Conservation (phyloP, 53 echinoderm and acorn worm species). For the Echinometra lucunter region DNA sequence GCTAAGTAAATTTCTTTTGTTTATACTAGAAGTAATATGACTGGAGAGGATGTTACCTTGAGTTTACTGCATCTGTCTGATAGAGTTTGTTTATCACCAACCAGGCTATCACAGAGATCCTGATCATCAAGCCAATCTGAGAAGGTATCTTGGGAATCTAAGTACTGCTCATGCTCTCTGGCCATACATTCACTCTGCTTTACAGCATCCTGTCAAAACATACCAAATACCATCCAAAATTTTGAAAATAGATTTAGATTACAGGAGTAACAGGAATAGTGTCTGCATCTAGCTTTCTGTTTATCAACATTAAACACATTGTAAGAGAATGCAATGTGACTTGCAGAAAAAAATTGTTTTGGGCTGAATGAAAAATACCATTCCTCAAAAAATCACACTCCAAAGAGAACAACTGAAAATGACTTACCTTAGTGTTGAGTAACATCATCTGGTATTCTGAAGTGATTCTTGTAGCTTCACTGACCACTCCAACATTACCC, state of each 20-base stretch:
- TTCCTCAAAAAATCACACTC: too few relatives aligned
- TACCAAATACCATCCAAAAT: neutral
- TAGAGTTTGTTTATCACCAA: constrained; percentile 74
- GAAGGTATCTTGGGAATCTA: constrained; percentile 73
- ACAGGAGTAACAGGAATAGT: neutral
- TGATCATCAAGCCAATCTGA: constrained; percentile 75
- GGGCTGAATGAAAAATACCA: too few relatives aligned
- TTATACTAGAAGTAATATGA: too few relatives aligned
- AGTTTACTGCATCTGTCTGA: constrained; percentile 67
- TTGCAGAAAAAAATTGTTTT: too few relatives aligned
- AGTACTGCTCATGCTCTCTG: constrained; percentile 79
- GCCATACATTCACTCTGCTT: constrained; percentile 78
- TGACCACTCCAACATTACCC: constrained; percentile 86
- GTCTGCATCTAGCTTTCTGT: neutral
- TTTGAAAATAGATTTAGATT: neutral
- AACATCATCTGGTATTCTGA: constrained; percentile 81
- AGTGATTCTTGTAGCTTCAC: constrained; percentile 83
- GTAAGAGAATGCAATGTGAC: neutral
- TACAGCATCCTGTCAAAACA: constrained; percentile 74
- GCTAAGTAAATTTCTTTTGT: neutral
- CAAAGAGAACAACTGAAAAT: neutral
- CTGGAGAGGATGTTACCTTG: constrained; percentile 26
- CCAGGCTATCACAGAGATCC: constrained; percentile 60
- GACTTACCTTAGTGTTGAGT: constrained; percentile 80
- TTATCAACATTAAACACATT: neutral